Percentiles rank a stretch among this genome's conserved stretches.
Conservation (phyloP, 2,113 vertebrate genomes). For the Pterocles orientalis region DNA sequence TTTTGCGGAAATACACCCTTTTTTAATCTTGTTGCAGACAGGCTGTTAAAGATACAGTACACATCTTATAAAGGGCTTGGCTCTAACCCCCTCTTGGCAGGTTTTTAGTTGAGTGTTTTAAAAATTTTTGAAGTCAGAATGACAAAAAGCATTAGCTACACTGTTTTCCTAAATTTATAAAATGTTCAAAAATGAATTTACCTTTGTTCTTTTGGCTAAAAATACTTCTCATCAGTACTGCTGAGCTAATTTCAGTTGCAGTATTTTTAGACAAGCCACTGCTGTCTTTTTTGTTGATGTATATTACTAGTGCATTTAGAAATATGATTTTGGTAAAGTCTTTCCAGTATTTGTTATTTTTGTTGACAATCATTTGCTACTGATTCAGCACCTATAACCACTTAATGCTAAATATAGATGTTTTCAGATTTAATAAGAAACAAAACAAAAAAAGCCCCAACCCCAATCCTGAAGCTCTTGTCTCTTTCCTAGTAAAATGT, state of each 20-base stretch:
- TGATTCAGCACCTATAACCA: neutral
- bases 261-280: conserved; percentile 23
- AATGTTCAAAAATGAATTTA: neutral
- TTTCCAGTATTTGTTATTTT: neutral
- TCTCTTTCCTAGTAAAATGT: neutral
- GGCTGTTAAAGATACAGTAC: conserved; percentile 46
- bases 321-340: neutral
- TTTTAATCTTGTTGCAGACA: conserved; percentile 12
- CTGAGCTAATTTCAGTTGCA: conserved; percentile 30
- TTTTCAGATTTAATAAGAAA: conserved; percentile 15
- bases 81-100: neutral
- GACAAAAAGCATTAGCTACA: neutral
- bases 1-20: conserved; percentile 38
- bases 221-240: neutral
- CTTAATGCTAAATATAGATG: neutral
- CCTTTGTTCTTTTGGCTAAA: neutral
- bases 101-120: neutral
- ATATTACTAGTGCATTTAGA: conserved; percentile 7
- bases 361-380: neutral
- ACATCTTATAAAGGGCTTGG: neutral
- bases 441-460: neutral
- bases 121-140: neutral
- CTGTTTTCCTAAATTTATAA: neutral
- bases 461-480: neutral
- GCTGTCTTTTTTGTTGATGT: neutral